Base-by-base conservation (phyloP, 1,140 invertebrate species). In the Lepidurus apus region DNA sequence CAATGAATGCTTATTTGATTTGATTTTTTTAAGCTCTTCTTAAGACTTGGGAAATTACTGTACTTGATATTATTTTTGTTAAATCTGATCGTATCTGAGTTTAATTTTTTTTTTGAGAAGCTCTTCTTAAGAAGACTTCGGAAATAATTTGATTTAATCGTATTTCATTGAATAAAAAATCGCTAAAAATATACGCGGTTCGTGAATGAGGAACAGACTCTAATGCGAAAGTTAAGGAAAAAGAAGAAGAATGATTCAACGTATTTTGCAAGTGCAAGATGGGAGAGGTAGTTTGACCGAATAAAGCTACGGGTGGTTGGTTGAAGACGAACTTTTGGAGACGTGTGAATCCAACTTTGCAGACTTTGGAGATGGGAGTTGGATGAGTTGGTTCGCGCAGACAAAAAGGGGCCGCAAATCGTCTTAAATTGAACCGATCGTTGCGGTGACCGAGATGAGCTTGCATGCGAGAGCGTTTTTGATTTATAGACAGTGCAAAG, bases 371-470 rank as follows among this genome's bases (percentile, higher is more conserved):
- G 34, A 65, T 65, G 53, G 5, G 53, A 65, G 53, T 65, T 1
- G 53, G 53, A 65, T 7, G 8, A 21, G 13, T 47, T 47, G 17
- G 17, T 47, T 47, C 17, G 8, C 9, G 53, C 21, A 65, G 53
- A 65, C 53, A 17, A 65, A 65, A 65, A 65, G 53, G 53, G 21
- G 53, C 53, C 53, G 53, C 53, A 65, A 65, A 65, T 65, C 53
- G 53, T 65, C 53, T 9, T 65, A 21, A 65, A 65, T 21, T 17
- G 53, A 65, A 65, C 53, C 34, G 34, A 34, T 34, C 34, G 34
- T 3, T 34, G 34, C 34, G 34, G 34, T 65, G 53, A 65, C 17
- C 17, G 53, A 65, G 53, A 65, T 65, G 53, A 65, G 53, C 53
- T 7, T 65, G 53, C 53, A 9, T 65, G 53, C 53, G 4, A 65